Base-by-base conservation (phyloP, 2,797 vertebrate genomes). In the Siniperca scherzeri region DNA sequence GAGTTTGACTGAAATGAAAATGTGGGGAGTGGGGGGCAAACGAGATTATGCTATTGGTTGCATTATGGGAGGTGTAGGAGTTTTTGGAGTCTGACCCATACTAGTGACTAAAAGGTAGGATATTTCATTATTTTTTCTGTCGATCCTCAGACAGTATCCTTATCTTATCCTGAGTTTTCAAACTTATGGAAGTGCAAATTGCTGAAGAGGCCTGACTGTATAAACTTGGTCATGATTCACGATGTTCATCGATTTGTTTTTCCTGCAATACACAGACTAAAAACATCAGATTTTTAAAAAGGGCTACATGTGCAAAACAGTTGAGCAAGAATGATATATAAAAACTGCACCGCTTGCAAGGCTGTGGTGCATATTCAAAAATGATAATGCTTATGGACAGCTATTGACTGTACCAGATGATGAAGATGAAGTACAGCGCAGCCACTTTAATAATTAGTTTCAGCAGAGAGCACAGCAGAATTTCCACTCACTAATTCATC, bases 361-460 rank as follows among this genome's bases (percentile, higher is more conserved):
- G 10, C 62, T 25, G 61, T 7, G 4, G 4, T 46, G 48, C 52
- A 48, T 22, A 8, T 76, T 38, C 27, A 11, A 36, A 50, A 60
- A 25, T 11, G 2, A 1, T 71, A 27, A 61, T 22, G 50, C 21
- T 25, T 7, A 25, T 38, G 57, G 55, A 44, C 62, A 27, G 78
- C 17, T 64, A 56, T 52, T 14, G 67, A 60, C 52, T 12, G 42
- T 16, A 38, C 9, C 16, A 5, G 44, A 44, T 55, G 78, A 80
- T 69, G 56, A 71, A 66, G 73, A 65, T 50, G 21, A 76, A 76
- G 60, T 27, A 5, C 57, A 50, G 66, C 30, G 19, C 40, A 10
- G 71, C 19, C 55, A 64, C 73, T 76, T 57, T 33, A 38, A 61
- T 74, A 70, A 70, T 59, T 16, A 76, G 30, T 13, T 48, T n/a